Evolutionary conservation across 2,797 vertebrate genomes (phyloP).

Genomic region (Aplochiton taeniatus): DNA sequence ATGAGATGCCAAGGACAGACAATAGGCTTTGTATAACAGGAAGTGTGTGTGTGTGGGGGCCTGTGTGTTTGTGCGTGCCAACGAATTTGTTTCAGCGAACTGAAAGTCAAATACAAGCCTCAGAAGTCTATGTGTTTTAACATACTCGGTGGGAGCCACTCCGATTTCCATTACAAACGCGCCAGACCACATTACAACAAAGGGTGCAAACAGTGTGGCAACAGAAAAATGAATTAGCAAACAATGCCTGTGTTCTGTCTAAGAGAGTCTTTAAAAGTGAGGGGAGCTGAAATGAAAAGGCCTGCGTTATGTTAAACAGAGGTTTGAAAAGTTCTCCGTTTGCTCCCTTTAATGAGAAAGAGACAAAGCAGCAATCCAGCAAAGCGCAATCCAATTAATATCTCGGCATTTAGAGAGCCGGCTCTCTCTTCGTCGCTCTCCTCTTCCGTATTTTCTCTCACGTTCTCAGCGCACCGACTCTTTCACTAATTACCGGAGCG

Average conservation of each 20-base stretch:
- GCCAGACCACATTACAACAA: conserved; percentile 45
- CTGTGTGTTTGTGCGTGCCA: conserved; percentile 11
- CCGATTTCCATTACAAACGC: conserved; percentile 63
- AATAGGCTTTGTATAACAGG: no score
- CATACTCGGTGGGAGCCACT: conserved; percentile 41
- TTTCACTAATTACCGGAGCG: conserved; percentile 25
- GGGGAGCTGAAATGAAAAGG: conserved; percentile 36
- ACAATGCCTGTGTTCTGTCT: conserved; percentile 51
- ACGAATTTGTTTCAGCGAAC: neutral
- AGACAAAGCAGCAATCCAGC: conserved; percentile 51
- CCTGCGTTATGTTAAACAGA: conserved; percentile 51
- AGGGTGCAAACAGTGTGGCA: conserved; percentile 39
- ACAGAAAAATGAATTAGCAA: conserved; percentile 51
- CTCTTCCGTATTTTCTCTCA: neutral
- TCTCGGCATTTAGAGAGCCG: conserved; percentile 30
- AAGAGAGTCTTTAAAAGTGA: conserved; percentile 64
- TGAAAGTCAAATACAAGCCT: conserved; percentile 7
- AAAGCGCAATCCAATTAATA: conserved; percentile 63
- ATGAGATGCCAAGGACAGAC: neutral
- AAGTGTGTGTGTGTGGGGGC: conserved; percentile 16
- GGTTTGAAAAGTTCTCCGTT: conserved; percentile 62
- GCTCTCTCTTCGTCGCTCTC: conserved; percentile 23
- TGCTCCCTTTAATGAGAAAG: conserved; percentile 61
- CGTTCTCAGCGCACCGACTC: conserved; percentile 4
- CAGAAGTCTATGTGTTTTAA: conserved; percentile 15